Percentiles rank a stretch among this genome's conserved stretches.
These are phyloP conservation scores for Nymphalis io DNA, from an alignment of 1,140 invertebrate genomes.

Conservation along the genomic window DNA sequence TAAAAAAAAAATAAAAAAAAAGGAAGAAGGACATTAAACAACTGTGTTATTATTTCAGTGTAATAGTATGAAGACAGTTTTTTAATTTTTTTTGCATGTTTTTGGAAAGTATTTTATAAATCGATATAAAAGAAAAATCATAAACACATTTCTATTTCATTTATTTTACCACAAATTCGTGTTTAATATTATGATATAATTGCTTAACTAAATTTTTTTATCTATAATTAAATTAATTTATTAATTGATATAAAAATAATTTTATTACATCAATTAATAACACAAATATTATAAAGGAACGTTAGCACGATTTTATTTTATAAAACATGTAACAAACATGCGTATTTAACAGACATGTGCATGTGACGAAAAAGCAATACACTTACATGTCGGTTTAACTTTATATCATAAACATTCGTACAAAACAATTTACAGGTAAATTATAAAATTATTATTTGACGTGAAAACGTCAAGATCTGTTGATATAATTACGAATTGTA, in stretches of 20 bases:
- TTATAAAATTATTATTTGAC: too few species aligned
- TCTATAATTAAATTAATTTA: slow-evolving; percentile 15
- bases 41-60: too few species aligned
- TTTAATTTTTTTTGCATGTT: too few species aligned
- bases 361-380: background rate
- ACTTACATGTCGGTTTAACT: background rate
- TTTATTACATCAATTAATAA: background rate
- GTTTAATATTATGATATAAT: slow-evolving; percentile 14
- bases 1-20: too few species aligned
- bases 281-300: background rate
- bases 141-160: slow-evolving; percentile 8
- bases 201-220: slow-evolving; percentile 28
- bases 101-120: too few species aligned
- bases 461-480: too few species aligned
- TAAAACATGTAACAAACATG: slow-evolving; percentile 8
- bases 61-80: too few species aligned
- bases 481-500: too few species aligned
- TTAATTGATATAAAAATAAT: background rate
- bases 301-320: background rate
- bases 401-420: background rate
- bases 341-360: background rate
- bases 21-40: too few species aligned
- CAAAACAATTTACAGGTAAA: too few species aligned
- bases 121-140: background rate
- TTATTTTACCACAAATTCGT: slow-evolving; percentile 14